Conservation (phyloP, 53 echinoderm and acorn worm species). For the Holothuria leucospilota region DNA sequence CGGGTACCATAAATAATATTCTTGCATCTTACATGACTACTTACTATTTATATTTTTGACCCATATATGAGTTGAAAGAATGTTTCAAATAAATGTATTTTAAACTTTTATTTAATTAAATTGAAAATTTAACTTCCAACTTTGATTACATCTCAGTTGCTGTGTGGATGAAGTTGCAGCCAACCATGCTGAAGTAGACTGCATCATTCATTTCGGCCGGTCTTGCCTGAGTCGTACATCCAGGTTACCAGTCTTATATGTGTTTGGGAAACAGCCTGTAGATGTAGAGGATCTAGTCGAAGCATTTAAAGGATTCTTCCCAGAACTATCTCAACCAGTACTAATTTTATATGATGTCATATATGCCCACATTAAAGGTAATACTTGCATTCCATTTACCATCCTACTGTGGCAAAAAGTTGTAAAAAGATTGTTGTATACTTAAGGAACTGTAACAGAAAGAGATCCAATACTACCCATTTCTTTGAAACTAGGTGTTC, state of each 20-base stretch:
- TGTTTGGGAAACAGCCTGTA: slow-evolving; percentile 74
- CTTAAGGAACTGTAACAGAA: too few relatives aligned
- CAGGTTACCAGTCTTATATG: slow-evolving; percentile 84
- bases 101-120: neutral
- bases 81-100: too few relatives aligned
- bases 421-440: too few relatives aligned
- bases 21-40: too few relatives aligned
- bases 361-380: slow-evolving; percentile 77
- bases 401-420: too few relatives aligned
- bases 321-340: slow-evolving; percentile 42
- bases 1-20: too few relatives aligned
- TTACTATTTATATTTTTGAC: too few relatives aligned
- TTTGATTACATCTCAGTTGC: slow-evolving; percentile 63
- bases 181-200: slow-evolving; percentile 83
- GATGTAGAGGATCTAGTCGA: slow-evolving; percentile 69
- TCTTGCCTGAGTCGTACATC: slow-evolving; percentile 89
- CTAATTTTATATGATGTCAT: slow-evolving; percentile 89
- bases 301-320: slow-evolving; percentile 56
- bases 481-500: too few relatives aligned
- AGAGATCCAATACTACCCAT: too few relatives aligned
- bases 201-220: slow-evolving; percentile 91
- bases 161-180: slow-evolving; percentile 98
- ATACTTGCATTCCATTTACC: neutral
- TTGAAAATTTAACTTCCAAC: neutral
- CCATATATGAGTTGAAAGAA: too few relatives aligned